Evolutionary conservation across 2,888 invertebrate species (phyloP), one percentile per base, ranked within the genome.

Genomic region (Nebria salina): DNA sequence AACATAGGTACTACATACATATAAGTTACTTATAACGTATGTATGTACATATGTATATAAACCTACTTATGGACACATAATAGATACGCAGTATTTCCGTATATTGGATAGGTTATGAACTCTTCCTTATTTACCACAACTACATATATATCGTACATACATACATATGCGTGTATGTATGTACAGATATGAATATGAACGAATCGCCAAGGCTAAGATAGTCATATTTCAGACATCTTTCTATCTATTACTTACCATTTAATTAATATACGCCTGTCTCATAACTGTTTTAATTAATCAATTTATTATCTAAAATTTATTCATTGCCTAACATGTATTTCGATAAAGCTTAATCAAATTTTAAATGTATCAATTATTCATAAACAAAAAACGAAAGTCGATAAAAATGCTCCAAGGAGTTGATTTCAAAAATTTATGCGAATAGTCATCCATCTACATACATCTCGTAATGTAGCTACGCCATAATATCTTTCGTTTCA

Each of bases 201-300:
- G 4, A 54, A 54, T 54, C 54, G 13, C 8, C 54, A 54, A 54
- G 54, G 54, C 13, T 54, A 54, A 54, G 54, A 54, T 54, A 54
- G 54, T 54, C 54, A 54, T 54, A 54, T 54, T 54, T 54, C 54
- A 54, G 54, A 54, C 54, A 54, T 54, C 54, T 54, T 54, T 54
- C 54, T 54, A 54, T 54, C 54, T 54, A 54, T 4, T 34, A 54
- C 54, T 4, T 34, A 54, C 54, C 13, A 54, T 54, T 54, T 54
- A 34, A 34, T 34, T 54, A 54, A 54, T 54, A 7, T 13, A 13
- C 54, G 13, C 11, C 54, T 54, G 54, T 54, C 54, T 54, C 54
- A 54, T 54, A 54, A 54, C 8, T 54, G 13, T 54, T 54, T 54
- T 54, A 54, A 54, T 54, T 54, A 11, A 54, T 54, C 54, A 54